Conservation (phyloP, 2,888 invertebrate species). For the Clunio marinus region DNA sequence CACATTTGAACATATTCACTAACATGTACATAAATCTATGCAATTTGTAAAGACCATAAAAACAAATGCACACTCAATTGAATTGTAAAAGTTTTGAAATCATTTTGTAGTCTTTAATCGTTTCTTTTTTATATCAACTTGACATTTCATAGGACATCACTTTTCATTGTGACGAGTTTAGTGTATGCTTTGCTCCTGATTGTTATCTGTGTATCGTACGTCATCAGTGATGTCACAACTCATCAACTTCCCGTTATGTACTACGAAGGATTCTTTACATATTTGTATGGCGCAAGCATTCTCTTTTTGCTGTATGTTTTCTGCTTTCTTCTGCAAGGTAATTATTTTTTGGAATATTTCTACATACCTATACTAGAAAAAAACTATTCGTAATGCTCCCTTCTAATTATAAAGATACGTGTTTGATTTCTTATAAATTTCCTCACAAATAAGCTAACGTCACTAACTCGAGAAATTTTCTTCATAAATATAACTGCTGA, state of each 20-base stretch:
- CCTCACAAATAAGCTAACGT: too few species aligned
- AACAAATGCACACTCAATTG: not conserved
- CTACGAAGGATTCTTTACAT: conserved; percentile 94
- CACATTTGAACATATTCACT: conserved; percentile 12
- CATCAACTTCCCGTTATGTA: conserved; percentile 87
- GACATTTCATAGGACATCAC: conserved; percentile 71
- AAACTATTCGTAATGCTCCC: too few species aligned
- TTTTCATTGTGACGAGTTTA: conserved; percentile 93
- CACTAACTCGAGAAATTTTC: too few species aligned
- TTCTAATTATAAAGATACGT: too few species aligned
- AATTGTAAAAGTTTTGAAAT: not conserved
- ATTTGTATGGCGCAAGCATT: conserved; percentile 88
- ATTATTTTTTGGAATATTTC: conserved; percentile 38
- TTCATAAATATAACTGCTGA: too few species aligned
- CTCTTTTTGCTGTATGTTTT: conserved; percentile 89
- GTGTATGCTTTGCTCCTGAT: conserved; percentile 92
- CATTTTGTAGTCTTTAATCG: conserved; percentile 1
- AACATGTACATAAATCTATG: not conserved
- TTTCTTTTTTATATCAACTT: conserved; percentile 22
- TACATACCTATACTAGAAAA: too few species aligned
- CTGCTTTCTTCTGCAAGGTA: conserved; percentile 85
- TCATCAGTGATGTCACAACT: conserved; percentile 91
- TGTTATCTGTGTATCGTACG: conserved; percentile 89
- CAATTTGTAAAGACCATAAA: not conserved
- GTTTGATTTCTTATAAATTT: too few species aligned